phyloP scores from a whole-genome alignment of 2,113 vertebrate genomes.

The Anthoscopus minutus region DNA sequence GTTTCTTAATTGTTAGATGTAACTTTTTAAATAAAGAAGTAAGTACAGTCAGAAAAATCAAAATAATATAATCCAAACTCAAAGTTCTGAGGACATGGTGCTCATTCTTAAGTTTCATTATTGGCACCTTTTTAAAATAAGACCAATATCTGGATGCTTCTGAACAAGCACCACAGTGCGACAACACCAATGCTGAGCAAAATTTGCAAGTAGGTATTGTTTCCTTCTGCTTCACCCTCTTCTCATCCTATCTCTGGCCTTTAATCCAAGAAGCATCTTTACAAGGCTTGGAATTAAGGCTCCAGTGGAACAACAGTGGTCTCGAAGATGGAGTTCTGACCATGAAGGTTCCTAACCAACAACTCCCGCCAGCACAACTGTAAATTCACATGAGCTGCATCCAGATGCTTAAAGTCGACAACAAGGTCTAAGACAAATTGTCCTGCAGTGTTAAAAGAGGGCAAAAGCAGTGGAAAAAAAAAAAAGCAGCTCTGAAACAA shows the following conservation, averaged over 20 bases:
- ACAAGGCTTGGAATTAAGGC: not conserved
- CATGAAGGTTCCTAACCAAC: not conserved
- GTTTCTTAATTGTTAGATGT: not conserved
- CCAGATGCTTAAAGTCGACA: not conserved
- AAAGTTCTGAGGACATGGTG: not conserved
- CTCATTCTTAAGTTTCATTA: not conserved
- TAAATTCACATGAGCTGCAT: not conserved
- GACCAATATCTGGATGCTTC: not conserved
- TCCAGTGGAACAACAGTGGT: not conserved
- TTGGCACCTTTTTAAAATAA: not conserved
- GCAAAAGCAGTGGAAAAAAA: not conserved
- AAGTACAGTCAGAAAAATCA: not conserved
- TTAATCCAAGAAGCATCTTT: not conserved
- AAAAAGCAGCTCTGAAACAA: not conserved
- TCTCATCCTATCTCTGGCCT: not conserved
- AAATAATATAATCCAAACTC: not conserved
- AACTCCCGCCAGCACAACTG: not conserved
- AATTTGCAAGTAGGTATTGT: rapidly evolving
- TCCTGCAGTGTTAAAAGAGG: not conserved
- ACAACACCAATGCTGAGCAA: not conserved
- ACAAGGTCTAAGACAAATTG: not conserved
- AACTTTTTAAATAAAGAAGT: not conserved
- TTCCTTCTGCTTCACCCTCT: not conserved
- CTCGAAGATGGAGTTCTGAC: rapidly evolving
- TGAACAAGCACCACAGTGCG: rapidly evolving